Evolutionary conservation across 92 coral and sea anemone genomes (phyloP), one percentile per base, ranked within the genome.

Genomic region (Muricea muricata): DNA sequence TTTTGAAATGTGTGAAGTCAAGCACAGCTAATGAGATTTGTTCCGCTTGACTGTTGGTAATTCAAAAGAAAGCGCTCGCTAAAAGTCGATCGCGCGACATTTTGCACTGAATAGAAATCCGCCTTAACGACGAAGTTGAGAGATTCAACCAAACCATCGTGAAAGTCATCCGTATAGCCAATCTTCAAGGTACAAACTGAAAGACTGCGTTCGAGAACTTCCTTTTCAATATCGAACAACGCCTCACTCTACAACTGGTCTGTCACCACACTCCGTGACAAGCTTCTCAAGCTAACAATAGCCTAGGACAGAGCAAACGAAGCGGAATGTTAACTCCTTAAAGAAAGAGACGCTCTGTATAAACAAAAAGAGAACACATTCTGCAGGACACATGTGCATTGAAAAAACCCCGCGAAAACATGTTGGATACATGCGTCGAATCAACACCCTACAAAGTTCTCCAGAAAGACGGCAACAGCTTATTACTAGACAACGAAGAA

Each of bases 81-180:
- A n/a, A n/a, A n/a, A n/a, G n/a, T n/a, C n/a, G n/a, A n/a, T n/a
- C n/a, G n/a, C n/a, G n/a, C n/a, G n/a, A n/a, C n/a, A n/a, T n/a
- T n/a, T n/a, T n/a, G n/a, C n/a, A n/a, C n/a, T n/a, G n/a, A n/a
- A n/a, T n/a, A n/a, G n/a, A n/a, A n/a, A n/a, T n/a, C n/a, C n/a
- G n/a, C n/a, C n/a, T n/a, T n/a, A n/a, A 87, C 39, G 90, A 89
- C 14, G 93, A 88, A 33, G 92, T 93, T 60, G 92, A 90, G 69
- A 60, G 89, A 60, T 68, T 68, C 83, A 93, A 93, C 77, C 65
- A 58, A 80, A 88, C 93, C 35, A 13, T 90, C 29, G 88, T 90
- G 42, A 92, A 92, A 71, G 84, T 76, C 1, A 33, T 89, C 29
- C 45, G 91, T 54, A 83, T 90, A 69, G 90, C 95, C 4, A 75